Conservation (phyloP, 2,888 invertebrate species). For the Clanis bilineata region DNA sequence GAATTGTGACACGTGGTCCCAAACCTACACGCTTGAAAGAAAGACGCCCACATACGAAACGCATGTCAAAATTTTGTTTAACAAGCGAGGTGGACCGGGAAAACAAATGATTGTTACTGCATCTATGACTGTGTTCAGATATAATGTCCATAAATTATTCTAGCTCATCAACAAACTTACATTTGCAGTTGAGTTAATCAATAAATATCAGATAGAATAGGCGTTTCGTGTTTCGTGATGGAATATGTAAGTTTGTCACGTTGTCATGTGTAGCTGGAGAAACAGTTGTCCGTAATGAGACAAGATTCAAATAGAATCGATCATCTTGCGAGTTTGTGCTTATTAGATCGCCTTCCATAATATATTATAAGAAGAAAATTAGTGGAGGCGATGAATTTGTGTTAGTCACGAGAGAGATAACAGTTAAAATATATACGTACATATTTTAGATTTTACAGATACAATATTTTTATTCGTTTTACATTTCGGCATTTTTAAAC, state of each 20-base stretch:
- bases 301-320: constrained; percentile 48
- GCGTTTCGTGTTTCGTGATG: neutral
- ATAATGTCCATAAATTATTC: constrained; percentile 61
- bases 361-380: constrained; percentile 32
- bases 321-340: constrained; percentile 29
- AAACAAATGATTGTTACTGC: constrained; percentile 62
- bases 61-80: constrained; percentile 63
- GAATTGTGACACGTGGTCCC: constrained; percentile 57
- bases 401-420: neutral
- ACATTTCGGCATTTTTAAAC: neutral
- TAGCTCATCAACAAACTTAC: constrained; percentile 18
- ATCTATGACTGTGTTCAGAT: constrained; percentile 52
- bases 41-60: constrained; percentile 53
- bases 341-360: constrained; percentile 42
- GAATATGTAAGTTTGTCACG: constrained; percentile 25
- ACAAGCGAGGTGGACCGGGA: constrained; percentile 57
- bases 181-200: neutral
- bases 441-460: neutral
- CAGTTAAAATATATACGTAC: neutral
- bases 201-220: constrained; percentile 1
- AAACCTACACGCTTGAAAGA: constrained; percentile 52
- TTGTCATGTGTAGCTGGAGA: constrained; percentile 35
- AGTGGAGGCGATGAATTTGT: constrained; percentile 14
- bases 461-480: neutral
- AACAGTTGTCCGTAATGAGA: constrained; percentile 48